phyloP scores from a whole-genome alignment of 2,888 invertebrate species.

The Drosophila melanosoma region DNA sequence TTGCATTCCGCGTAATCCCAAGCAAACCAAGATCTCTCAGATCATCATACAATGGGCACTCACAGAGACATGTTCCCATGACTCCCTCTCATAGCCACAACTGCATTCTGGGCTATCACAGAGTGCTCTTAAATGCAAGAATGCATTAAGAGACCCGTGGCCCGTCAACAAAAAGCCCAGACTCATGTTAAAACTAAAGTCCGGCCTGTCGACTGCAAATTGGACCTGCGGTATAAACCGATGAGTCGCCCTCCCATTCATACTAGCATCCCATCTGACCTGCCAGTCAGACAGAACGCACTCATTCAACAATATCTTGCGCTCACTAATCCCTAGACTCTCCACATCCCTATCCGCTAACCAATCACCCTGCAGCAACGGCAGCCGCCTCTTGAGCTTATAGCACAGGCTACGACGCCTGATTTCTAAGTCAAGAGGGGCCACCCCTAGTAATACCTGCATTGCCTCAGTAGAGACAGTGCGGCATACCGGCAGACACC shows the following conservation, averaged over 20 bases:
- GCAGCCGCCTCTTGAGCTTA: constrained; percentile 11
- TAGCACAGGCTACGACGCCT: constrained; percentile 3
- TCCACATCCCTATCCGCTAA: constrained; percentile 16
- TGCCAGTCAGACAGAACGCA: constrained; percentile 22
- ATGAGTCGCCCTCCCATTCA: too few species aligned
- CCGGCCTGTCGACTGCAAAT: too few species aligned
- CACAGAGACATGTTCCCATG: constrained; percentile 18
- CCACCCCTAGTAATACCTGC: constrained; percentile 12
- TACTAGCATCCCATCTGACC: constrained; percentile 15
- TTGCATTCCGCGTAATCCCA: background rate
- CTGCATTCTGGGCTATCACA: constrained; percentile 1
- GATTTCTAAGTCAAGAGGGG: constrained; percentile 15
- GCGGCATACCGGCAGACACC: constrained; percentile 21
- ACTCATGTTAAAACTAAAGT: too few species aligned
- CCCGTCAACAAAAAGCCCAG: constrained; percentile 9
- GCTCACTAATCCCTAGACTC: constrained; percentile 4
- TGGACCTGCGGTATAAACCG: too few species aligned
- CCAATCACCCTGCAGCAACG: constrained; percentile 20
- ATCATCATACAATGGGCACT: too few species aligned
- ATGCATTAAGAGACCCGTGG: too few species aligned
- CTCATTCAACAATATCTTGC: constrained; percentile 5
- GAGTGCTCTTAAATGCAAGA: too few species aligned
- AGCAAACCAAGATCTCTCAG: background rate
- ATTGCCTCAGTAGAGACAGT: constrained; percentile 27
- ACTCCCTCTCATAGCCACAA: constrained; percentile 11